A percentile compares a stretch with the other conserved stretches of the same genome.
phyloP scores from a whole-genome alignment of 2,888 invertebrate genomes.

The Rhodophaea formosa region DNA sequence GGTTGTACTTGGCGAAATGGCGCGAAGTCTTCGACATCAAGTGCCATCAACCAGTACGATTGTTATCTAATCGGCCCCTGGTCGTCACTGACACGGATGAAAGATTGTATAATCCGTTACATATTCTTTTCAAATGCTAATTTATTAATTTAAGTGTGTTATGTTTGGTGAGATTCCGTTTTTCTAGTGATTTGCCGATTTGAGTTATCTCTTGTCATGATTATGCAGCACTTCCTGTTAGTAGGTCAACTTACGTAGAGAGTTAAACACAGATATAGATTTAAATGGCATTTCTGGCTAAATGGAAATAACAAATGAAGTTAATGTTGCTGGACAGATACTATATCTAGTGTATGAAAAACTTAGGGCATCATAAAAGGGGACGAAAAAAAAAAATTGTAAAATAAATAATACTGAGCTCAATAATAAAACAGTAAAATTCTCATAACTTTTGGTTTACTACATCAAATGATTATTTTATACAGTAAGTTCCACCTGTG shows the following conservation, averaged over 20 bases:
- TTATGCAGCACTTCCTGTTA: neutral
- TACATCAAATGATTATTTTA: neutral
- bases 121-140: conserved; percentile 6
- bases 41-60: conserved; percentile 36
- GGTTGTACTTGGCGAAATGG: conserved; percentile 52
- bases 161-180: conserved; percentile 3
- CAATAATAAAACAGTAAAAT: neutral
- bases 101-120: conserved; percentile 29
- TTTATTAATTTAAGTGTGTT: conserved; percentile 8
- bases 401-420: too few relatives aligned
- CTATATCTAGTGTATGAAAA: too few relatives aligned
- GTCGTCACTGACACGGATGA: conserved; percentile 52
- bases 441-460: neutral
- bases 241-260: neutral
- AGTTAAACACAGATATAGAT: too few relatives aligned
- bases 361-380: too few relatives aligned
- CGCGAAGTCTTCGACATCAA: conserved; percentile 39
- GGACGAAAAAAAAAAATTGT: too few relatives aligned
- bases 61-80: conserved; percentile 51
- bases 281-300: too few relatives aligned
- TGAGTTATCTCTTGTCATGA: neutral
- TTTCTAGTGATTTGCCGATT: neutral
- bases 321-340: too few relatives aligned
- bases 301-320: too few relatives aligned
- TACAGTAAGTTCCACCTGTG: neutral